Evolutionary conservation across 2,888 invertebrate species (phyloP), one percentile per base, ranked within the genome.

Genomic region (Prostheceraeus crozeri): DNA sequence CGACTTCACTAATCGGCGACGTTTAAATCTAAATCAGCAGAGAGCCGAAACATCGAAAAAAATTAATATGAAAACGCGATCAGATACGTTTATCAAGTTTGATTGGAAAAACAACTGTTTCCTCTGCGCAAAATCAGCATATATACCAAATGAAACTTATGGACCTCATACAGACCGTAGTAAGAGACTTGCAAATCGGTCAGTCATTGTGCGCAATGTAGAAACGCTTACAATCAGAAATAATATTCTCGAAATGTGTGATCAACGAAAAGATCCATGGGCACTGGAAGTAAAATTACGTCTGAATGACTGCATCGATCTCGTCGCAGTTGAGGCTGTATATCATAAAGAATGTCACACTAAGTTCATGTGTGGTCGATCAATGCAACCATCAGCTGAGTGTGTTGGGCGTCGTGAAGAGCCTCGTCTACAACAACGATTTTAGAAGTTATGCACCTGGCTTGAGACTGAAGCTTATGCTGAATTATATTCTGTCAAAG

Each of bases 391-490:
- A 48, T 48, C 48, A 11, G 48, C 48, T 48, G 48, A 28, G 27
- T 48, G 19, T 48, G 40, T 40, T 40, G n/a, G 40, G 19, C 40
- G n/a, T 40, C 40, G 16, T 40, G 48, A 48, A 48, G 23, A 6
- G 23, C 11, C 48, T 48, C 48, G 27, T 48, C 48, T 6, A 11
- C 23, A 25, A 48, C 14, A 10, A 25, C 4, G 14, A 14, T 48
- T 16, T 48, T 14, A 6, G 3, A 11, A 48, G 23, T 48, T 48
- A 11, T 48, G 48, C 27, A 28, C n/a, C 23, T 19, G 23, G 48
- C 48, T 48, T 48, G 23, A 48, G 27, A 48, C 48, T 25, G 48
- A 16, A 48, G 48, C 48, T 25, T 48, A n/a, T n/a, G 48, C 48
- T 48, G 48, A 48, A 28, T 14, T 48, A 28, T 21, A 48, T 28